Conservation (phyloP, 2,797 vertebrate genomes). For the Telmatherina bonti region DNA sequence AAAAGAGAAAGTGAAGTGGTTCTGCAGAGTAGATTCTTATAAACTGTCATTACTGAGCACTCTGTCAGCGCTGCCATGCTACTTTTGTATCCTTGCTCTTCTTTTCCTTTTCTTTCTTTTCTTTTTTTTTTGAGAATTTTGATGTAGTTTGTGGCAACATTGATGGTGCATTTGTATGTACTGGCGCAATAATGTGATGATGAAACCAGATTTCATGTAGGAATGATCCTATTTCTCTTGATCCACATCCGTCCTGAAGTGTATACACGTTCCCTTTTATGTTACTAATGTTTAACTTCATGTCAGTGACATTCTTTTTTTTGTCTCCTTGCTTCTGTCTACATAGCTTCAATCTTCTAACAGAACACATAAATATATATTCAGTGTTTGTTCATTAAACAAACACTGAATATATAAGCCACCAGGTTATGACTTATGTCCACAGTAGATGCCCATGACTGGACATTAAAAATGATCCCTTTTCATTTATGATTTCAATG, state of each 20-base stretch:
- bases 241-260: neutral
- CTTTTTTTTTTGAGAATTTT: no score
- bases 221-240: constrained; percentile 2
- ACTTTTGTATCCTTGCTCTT: constrained; percentile 55
- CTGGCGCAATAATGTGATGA: no score
- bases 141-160: no score
- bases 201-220: no score
- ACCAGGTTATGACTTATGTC: neutral
- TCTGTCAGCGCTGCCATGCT: constrained; percentile 68
- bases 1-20: constrained; percentile 66
- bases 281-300: neutral
- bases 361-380: neutral
- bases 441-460: neutral
- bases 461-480: no score
- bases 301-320: no score
- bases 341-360: neutral
- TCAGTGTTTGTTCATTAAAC: neutral
- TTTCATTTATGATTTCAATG: no score
- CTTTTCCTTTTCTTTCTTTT: neutral
- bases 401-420: no score
- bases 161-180: no score
- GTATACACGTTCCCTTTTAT: constrained; percentile 1
- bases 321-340: neutral
- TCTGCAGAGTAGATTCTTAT: constrained; percentile 71
- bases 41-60: constrained; percentile 71